Conservation (phyloP, 1,140 invertebrate genomes). For the Microplitis demolitor region DNA sequence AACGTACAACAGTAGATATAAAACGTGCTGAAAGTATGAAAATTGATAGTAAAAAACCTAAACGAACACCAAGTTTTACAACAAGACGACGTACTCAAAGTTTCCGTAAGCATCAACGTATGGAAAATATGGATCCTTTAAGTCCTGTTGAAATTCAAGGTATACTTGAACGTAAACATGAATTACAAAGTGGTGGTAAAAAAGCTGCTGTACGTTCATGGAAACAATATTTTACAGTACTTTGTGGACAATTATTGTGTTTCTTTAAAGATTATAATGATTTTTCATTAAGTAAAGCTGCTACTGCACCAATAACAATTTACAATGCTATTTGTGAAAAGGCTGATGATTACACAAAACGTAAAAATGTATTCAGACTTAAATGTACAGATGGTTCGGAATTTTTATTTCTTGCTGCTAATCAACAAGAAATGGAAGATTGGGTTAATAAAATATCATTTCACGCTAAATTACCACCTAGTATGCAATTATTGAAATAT, state of each 20-base stretch:
- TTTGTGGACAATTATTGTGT: slow-evolving; percentile 95
- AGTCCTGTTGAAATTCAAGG: slow-evolving; percentile 93
- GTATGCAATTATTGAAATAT: slow-evolving; percentile 85
- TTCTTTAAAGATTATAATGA: slow-evolving; percentile 97
- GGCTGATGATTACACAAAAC: slow-evolving; percentile 93
- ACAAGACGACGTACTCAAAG: slow-evolving; percentile 87
- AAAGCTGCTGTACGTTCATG: slow-evolving; percentile 92
- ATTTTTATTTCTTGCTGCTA: slow-evolving; percentile 84
- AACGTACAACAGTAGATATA: slow-evolving; percentile 67
- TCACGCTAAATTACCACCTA: slow-evolving; percentile 89
- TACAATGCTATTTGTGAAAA: slow-evolving; percentile 83
- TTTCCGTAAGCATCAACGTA: slow-evolving; percentile 78
- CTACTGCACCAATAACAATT: slow-evolving; percentile 87
- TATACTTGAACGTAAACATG: slow-evolving; percentile 92
- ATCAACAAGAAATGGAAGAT: slow-evolving; percentile 79
- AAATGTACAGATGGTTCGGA: slow-evolving; percentile 88
- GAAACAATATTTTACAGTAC: slow-evolving; percentile 93
- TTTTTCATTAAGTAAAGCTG: slow-evolving; percentile 85
- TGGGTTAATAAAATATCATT: slow-evolving; percentile 95
- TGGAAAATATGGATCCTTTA: slow-evolving; percentile 74
- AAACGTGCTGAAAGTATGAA: slow-evolving; percentile 90
- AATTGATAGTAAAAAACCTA: slow-evolving; percentile 74
- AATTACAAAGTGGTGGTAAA: slow-evolving; percentile 90
- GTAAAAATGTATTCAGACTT: slow-evolving; percentile 91
- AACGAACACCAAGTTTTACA: slow-evolving; percentile 93